Evolutionary conservation across 2,888 invertebrate genomes (phyloP).

Genomic region (Phaonia tiefii): DNA sequence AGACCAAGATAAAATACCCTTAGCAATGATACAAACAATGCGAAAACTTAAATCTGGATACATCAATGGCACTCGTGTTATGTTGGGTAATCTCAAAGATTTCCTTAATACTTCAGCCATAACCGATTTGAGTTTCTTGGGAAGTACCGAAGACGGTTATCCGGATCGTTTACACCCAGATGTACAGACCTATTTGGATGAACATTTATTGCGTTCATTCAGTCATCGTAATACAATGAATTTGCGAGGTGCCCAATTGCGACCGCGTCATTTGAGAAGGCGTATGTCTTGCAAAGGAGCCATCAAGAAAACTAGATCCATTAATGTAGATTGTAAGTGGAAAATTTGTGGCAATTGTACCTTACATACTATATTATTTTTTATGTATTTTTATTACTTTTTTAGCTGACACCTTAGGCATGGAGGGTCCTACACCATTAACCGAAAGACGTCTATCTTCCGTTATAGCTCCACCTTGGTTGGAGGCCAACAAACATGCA

Average conservation of each 20-base stretch:
- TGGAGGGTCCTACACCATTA: conserved; percentile 84
- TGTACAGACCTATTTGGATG: conserved; percentile 93
- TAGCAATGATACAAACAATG: conserved; percentile 98
- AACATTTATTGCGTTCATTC: conserved; percentile 90
- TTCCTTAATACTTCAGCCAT: conserved; percentile 98
- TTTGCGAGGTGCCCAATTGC: conserved; percentile 81
- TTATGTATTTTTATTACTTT: conserved; percentile 67
- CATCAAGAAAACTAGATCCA: conserved; percentile 95
- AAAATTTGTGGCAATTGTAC: neutral
- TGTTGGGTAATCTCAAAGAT: conserved; percentile 95
- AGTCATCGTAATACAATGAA: conserved; percentile 87
- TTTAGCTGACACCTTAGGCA: conserved; percentile 89
- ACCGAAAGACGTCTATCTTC: conserved; percentile 83
- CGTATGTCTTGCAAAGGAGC: conserved; percentile 95
- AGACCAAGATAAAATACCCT: conserved; percentile 95
- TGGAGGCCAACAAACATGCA: conserved; percentile 77
- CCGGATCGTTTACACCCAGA: conserved; percentile 91
- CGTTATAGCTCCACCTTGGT: conserved; percentile 80
- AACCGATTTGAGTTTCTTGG: conserved; percentile 96
- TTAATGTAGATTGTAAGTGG: conserved; percentile 92
- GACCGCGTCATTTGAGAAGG: conserved; percentile 84
- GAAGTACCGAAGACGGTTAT: conserved; percentile 94
- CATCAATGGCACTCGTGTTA: conserved; percentile 98
- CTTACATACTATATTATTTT: no score
- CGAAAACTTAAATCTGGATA: conserved; percentile 99